Evolutionary conservation across 2,113 vertebrate species (phyloP).

Genomic region (Sceloporus undulatus): DNA sequence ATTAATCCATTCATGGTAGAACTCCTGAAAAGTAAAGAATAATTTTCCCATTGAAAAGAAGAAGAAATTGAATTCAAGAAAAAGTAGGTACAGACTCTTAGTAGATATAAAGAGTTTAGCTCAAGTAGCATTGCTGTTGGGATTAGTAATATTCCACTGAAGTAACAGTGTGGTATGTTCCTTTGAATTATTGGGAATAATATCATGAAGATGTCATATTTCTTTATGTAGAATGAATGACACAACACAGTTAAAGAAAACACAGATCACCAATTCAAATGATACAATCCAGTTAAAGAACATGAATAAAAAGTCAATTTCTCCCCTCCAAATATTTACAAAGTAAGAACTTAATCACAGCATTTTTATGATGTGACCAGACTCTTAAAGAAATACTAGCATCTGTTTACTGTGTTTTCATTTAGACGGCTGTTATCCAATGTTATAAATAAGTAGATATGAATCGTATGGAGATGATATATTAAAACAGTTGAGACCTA

Average conservation of each 20-base stretch:
- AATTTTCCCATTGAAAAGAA: neutral
- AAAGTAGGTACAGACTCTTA: neutral
- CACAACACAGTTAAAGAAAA: neutral
- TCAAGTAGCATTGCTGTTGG: neutral
- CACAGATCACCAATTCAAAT: too few relatives aligned
- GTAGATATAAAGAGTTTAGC: neutral
- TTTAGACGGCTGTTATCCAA: too few relatives aligned
- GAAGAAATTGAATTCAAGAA: neutral
- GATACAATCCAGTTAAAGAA: too few relatives aligned
- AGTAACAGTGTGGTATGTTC: too few relatives aligned
- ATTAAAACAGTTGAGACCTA: too few relatives aligned
- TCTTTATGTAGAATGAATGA: neutral
- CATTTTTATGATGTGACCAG: neutral
- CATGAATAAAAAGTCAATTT: too few relatives aligned
- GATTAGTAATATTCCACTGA: neutral
- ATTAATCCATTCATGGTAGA: conserved; percentile 79
- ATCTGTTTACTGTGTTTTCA: too few relatives aligned
- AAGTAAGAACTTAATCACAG: neutral
- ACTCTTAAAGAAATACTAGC: neutral
- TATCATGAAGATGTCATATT: neutral
- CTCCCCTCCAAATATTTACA: neutral
- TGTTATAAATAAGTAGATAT: neutral
- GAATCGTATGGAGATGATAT: neutral
- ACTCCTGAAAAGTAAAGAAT: conserved; percentile 70
- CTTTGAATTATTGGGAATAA: neutral